Conservation (phyloP, 2,888 invertebrate species). For the Chirona hameri region DNA sequence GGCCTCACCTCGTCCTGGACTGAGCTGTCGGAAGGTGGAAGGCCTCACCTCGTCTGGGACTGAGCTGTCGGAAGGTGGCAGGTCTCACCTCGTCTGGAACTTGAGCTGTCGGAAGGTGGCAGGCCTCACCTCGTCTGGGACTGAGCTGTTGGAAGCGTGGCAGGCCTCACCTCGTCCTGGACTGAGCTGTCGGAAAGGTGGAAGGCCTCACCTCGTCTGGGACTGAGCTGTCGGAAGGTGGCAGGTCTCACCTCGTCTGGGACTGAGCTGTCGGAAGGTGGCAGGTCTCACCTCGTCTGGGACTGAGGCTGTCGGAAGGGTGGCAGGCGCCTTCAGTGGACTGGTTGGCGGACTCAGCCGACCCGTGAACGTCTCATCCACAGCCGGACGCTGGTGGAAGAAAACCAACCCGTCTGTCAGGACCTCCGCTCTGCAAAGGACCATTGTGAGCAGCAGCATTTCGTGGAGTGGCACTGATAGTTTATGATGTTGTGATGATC, state of each 20-base stretch:
- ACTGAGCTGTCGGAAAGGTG: background rate
- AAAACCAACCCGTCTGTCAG: background rate
- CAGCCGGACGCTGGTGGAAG: background rate
- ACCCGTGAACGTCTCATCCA: slow-evolving; percentile 2
- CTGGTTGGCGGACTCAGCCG: background rate
- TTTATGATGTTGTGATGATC: background rate
- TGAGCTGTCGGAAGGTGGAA: background rate
- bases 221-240: background rate
- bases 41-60: background rate
- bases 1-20: background rate
- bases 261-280: background rate
- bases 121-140: background rate
- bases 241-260: background rate
- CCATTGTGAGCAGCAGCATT: no score
- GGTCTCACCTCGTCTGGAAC: background rate
- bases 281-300: background rate
- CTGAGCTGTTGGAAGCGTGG: background rate
- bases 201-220: background rate
- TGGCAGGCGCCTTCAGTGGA: background rate
- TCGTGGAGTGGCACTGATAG: background rate
- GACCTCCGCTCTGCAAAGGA: background rate
- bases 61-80: background rate
- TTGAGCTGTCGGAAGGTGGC: background rate
- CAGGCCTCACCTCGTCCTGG: background rate
- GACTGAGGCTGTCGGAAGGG: background rate